Evolutionary conservation across 2,113 vertebrate species (phyloP), one percentile per base, ranked within the genome.

Genomic region (Lampris incognitus): DNA sequence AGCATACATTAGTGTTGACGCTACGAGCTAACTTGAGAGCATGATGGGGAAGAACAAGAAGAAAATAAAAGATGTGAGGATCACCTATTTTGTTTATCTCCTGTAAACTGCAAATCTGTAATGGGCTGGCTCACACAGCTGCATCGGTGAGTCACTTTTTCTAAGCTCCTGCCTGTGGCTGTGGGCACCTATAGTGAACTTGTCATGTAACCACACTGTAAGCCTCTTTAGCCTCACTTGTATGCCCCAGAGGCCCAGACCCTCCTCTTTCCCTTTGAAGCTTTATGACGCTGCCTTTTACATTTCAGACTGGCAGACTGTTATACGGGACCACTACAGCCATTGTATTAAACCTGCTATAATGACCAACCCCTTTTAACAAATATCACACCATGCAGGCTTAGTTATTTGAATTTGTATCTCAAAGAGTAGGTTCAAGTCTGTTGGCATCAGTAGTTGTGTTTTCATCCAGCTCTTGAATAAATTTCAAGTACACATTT

Each of bases 121-220:
- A 88, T 77, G 66, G 69, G 48, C 67, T 87, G 88, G 83, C 70
- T 73, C 37, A 8, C 61, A 44, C 41, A 50, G 69, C 68, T 67
- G 69, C 75, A 60, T 2, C 44, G 69, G 69, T 78, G 56, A 85
- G 74, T 88, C 89, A 90, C 75, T 82, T 40, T 92, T 92, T 88
- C 88, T 88, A 56, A 70, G 56, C 78, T 69, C 63, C 74, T 3
- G 50, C 74, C 75, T 74, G 42, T 58, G 74, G 72, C n/a, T 42
- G 48, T 9, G 36, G 49, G 62, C 56, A 74, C 24, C 24, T 24
- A 24, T 44, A 66, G 72, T 72, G 61, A 38, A 62, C n/a, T 38
- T n/a, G 44, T 66, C 54, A 7, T 50, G 62, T 68, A 77, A 58
- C 38, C 68, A n/a, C 48, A 71, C 38, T 77, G 64, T 64, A 81